These are phyloP conservation scores for Salminus brasiliensis DNA, from an alignment of 2,113 vertebrate species.

Conservation along the genomic window DNA sequence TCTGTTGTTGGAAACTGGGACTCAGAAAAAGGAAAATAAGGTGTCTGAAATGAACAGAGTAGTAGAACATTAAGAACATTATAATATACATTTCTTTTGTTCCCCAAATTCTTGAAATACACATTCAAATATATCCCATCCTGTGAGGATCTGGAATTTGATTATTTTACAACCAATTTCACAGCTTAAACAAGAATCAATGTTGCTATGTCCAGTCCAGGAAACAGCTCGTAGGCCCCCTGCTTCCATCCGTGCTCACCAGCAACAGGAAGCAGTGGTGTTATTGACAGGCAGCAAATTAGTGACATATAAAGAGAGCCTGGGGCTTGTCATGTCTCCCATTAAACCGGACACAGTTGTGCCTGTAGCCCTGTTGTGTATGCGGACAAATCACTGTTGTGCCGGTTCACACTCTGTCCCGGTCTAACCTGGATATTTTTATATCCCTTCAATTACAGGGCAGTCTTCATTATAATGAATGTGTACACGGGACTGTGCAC, in stretches of 20 bases:
- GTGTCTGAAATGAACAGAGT: too few relatives aligned
- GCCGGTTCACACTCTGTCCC: not conserved
- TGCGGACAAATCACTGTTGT: not conserved
- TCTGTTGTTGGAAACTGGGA: too few relatives aligned
- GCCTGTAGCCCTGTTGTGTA: conserved; percentile 38
- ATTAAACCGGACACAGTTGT: conserved; percentile 43
- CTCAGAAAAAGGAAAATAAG: too few relatives aligned
- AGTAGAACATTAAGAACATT: too few relatives aligned
- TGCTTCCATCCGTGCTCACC: conserved; percentile 18
- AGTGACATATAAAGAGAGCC: conserved; percentile 61
- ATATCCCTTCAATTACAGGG: not conserved
- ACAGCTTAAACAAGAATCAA: conserved; percentile 7
- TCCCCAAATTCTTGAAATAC: too few relatives aligned
- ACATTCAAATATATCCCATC: too few relatives aligned
- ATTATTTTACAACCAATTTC: not conserved
- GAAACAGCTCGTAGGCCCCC: not conserved
- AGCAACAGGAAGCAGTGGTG: conserved; percentile 75
- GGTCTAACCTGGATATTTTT: not conserved
- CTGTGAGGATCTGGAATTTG: not conserved
- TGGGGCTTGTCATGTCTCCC: conserved; percentile 55
- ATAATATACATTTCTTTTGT: too few relatives aligned
- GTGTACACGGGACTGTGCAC: not conserved
- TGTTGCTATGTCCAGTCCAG: not conserved
- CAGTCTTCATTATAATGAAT: not conserved
- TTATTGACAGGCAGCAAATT: conserved; percentile 69